Evolutionary conservation across 2,888 invertebrate genomes (phyloP).

Genomic region (Drosophila paramelanica): DNA sequence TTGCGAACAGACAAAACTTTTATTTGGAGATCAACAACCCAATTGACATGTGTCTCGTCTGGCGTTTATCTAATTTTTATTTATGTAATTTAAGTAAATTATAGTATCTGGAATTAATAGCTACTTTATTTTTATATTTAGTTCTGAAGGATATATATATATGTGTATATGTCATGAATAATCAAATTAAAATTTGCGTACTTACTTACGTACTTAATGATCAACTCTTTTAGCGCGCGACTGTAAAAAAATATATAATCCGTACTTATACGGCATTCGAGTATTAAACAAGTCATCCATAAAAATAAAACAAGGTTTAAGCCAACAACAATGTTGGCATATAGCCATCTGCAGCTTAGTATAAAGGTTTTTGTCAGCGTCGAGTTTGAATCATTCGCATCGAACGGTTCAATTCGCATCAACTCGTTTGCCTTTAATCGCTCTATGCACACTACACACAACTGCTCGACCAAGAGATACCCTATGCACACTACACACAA

Average conservation of each 20-base stretch:
- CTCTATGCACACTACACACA: neutral
- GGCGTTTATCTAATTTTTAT: neutral
- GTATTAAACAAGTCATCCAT: slow-evolving; percentile 13
- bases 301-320: slow-evolving; percentile 1
- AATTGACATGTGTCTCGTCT: neutral
- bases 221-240: neutral
- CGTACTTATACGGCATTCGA: neutral
- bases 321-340: slow-evolving; percentile 4
- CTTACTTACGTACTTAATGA: neutral
- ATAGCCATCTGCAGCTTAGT: slow-evolving; percentile 5
- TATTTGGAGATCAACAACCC: slow-evolving; percentile 3
- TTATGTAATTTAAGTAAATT: neutral
- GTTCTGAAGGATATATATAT: neutral
- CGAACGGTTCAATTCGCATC: neutral
- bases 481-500: too few species aligned
- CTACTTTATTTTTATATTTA: neutral
- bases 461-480: neutral
- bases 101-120: neutral
- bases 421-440: slow-evolving; percentile 11
- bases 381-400: slow-evolving; percentile 1
- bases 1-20: neutral
- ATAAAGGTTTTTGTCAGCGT: slow-evolving; percentile 21
- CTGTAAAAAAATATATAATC: neutral
- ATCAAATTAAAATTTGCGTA: neutral
- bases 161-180: neutral